Conservation (phyloP, 2,113 vertebrate genomes). For the Calidris pugnax region DNA sequence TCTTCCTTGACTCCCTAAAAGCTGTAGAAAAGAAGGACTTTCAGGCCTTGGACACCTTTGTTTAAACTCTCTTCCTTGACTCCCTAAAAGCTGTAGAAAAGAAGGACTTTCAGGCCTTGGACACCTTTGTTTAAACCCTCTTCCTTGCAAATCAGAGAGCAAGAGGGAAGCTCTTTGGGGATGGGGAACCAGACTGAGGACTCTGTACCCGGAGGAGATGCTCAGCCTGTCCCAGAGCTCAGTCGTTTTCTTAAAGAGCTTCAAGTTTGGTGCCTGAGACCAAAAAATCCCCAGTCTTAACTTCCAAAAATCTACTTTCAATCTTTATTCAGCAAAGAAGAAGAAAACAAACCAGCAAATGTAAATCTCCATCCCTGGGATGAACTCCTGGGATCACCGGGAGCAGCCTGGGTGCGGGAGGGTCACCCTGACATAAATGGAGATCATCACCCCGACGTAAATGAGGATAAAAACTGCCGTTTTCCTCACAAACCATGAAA, state of each 20-base stretch:
- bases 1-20: too few relatives aligned
- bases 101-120: too few relatives aligned
- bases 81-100: too few relatives aligned
- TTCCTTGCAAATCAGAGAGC: not conserved
- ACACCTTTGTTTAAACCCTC: not conserved
- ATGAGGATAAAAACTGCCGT: too few relatives aligned
- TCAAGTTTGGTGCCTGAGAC: not conserved
- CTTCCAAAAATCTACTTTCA: not conserved
- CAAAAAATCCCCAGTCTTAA: not conserved
- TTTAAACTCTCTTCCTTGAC: too few relatives aligned
- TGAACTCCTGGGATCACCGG: not conserved
- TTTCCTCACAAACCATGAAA: not conserved
- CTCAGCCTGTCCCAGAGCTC: not conserved
- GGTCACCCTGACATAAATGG: not conserved
- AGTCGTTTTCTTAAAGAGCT: not conserved
- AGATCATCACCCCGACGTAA: too few relatives aligned
- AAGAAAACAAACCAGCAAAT: not conserved
- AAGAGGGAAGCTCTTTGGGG: not conserved
- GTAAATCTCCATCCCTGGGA: too few relatives aligned
- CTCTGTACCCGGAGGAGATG: not conserved
- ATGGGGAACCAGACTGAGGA: not conserved
- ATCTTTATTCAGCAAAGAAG: not conserved
- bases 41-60: too few relatives aligned
- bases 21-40: too few relatives aligned
- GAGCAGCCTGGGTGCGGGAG: not conserved